Evolutionary conservation across 1,140 invertebrate species (phyloP).

Genomic region (Cecropterus lyciades): DNA sequence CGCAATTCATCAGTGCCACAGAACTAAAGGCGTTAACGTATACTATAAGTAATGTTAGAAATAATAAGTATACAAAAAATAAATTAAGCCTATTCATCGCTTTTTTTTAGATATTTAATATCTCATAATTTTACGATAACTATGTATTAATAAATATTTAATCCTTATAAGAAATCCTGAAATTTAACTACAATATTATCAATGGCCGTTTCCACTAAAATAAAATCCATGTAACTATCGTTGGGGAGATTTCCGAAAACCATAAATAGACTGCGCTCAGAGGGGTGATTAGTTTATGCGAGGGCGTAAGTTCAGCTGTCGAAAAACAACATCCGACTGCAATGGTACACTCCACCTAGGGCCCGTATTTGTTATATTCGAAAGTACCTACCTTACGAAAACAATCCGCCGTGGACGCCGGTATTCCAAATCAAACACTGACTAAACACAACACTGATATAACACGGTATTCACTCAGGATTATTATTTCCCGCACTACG

Average conservation of each 20-base stretch:
- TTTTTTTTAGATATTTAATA: no score
- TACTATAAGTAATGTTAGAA: no score
- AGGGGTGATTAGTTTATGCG: conserved; percentile 26
- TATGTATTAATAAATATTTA: no score
- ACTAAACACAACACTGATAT: conserved; percentile 53
- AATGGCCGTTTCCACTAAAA: neutral
- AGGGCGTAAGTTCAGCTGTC: conserved; percentile 28
- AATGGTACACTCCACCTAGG: conserved; percentile 1
- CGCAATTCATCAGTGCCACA: no score
- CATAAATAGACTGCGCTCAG: conserved; percentile 23
- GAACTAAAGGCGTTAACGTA: no score
- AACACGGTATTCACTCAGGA: conserved; percentile 47
- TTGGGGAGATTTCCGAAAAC: conserved; percentile 16
- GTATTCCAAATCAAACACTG: conserved; percentile 67
- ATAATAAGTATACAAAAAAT: no score
- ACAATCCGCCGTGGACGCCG: conserved; percentile 54
- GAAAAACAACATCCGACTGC: conserved; percentile 33
- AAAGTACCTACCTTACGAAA: conserved; percentile 61
- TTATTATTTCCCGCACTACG: conserved; percentile 44
- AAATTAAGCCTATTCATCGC: no score
- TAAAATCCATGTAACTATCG: neutral
- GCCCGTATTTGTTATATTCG: conserved; percentile 42
- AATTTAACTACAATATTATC: no score
- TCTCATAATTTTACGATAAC: no score
- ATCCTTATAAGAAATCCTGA: no score